Evolutionary conservation across 2,888 invertebrate genomes (phyloP).

Genomic region (Cerastis leucographa): DNA sequence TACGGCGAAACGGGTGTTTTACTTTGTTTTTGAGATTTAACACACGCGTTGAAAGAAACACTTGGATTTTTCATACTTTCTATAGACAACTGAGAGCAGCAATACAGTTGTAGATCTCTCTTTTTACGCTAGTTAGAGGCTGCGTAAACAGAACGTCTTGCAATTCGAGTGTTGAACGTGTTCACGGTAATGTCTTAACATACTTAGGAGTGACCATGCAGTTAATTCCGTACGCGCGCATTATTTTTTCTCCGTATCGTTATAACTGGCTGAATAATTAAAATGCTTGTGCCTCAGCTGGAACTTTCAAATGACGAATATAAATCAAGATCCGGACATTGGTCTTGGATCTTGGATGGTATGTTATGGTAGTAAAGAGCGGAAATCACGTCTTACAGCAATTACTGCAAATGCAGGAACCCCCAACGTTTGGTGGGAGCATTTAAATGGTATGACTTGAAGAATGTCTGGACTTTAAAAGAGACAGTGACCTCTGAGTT

Average conservation of each 20-base stretch:
- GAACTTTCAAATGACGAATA: constrained; percentile 45
- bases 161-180: constrained; percentile 42
- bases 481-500: too few relatives aligned
- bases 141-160: constrained; percentile 56
- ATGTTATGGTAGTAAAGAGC: constrained; percentile 5
- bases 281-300: constrained; percentile 16
- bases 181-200: constrained; percentile 46
- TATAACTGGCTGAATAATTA: constrained; percentile 25
- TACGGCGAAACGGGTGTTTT: constrained; percentile 32
- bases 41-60: constrained; percentile 35
- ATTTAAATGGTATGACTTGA: too few relatives aligned
- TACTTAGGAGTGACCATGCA: constrained; percentile 35
- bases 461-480: too few relatives aligned
- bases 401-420: neutral
- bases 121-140: constrained; percentile 51
- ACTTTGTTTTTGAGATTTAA: constrained; percentile 47
- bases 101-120: constrained; percentile 55
- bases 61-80: constrained; percentile 57
- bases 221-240: constrained; percentile 39
- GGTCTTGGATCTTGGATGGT: neutral
- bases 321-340: constrained; percentile 36
- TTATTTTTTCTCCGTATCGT: constrained; percentile 36
- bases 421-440: neutral
- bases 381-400: neutral
- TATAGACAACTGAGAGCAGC: constrained; percentile 31